These are phyloP conservation scores for Drosophila rhopaloa DNA, from an alignment of 1,140 invertebrate species.

Conservation along the genomic window DNA sequence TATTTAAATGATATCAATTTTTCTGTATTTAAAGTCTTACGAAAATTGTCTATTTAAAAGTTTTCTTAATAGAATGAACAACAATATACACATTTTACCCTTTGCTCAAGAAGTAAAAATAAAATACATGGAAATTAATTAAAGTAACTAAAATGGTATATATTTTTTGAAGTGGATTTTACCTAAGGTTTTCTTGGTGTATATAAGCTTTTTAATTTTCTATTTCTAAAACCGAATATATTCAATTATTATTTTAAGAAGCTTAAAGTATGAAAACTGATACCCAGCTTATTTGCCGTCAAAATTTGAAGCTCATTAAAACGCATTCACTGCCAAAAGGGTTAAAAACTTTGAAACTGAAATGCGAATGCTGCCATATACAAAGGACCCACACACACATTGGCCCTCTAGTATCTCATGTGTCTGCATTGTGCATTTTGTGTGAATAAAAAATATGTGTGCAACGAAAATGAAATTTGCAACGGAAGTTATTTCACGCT, in stretches of 20 bases:
- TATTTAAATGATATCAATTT: not conserved
- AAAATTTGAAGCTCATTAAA: constrained; percentile 77
- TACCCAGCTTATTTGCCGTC: constrained; percentile 45
- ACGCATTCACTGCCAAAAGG: constrained; percentile 52
- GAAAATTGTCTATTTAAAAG: too few relatives aligned
- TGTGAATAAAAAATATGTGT: constrained; percentile 71
- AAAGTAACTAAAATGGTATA: too few relatives aligned
- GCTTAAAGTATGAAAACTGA: constrained; percentile 9
- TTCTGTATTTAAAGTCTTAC: not conserved
- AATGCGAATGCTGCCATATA: constrained; percentile 39
- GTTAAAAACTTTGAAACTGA: constrained; percentile 35
- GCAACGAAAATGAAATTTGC: constrained; percentile 81
- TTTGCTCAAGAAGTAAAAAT: too few relatives aligned
- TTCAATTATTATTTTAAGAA: constrained; percentile 7
- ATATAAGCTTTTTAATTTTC: not conserved
- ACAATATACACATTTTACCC: too few relatives aligned
- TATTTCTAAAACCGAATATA: not conserved
- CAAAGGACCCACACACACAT: constrained; percentile 6
- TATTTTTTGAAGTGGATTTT: not conserved
- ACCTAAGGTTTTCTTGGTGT: not conserved
- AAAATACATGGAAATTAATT: too few relatives aligned
- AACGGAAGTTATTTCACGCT: constrained; percentile 82
- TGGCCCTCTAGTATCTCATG: constrained; percentile 33
- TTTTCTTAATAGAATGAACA: too few relatives aligned
- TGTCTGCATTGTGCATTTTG: constrained; percentile 75